Conservation (phyloP, 2,113 vertebrate species). For the Elachura formosa region DNA sequence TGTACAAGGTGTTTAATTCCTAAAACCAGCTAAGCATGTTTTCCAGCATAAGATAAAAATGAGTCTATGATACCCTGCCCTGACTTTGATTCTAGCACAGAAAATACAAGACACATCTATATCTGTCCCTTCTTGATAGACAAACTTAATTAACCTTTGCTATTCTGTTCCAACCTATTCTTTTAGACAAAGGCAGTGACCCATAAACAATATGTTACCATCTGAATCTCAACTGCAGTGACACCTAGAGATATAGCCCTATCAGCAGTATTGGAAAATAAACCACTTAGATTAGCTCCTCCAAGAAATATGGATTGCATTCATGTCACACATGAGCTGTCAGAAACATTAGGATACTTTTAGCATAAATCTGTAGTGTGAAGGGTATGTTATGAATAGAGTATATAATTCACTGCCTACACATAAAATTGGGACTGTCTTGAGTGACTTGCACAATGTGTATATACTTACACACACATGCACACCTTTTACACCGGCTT, state of each 20-base stretch:
- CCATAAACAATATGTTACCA: constrained; percentile 90
- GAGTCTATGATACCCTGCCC: constrained; percentile 7
- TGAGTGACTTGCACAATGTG: neutral
- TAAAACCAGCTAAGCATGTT: constrained; percentile 23
- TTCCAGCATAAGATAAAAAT: neutral
- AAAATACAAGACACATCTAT: constrained; percentile 68
- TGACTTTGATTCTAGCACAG: constrained; percentile 68
- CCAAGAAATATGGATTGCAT: constrained; percentile 89
- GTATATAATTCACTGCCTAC: constrained; percentile 55
- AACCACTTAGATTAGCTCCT: constrained; percentile 77
- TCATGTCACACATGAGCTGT: constrained; percentile 84
- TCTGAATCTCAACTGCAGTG: constrained; percentile 74
- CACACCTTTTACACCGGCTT: neutral
- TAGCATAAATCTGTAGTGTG: constrained; percentile 84
- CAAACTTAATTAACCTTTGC: constrained; percentile 99
- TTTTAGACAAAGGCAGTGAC: constrained; percentile 88
- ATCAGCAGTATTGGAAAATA: constrained; percentile 77
- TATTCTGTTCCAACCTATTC: constrained; percentile 85
- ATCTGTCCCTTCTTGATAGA: constrained; percentile 81
- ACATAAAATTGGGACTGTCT: constrained; percentile 33
- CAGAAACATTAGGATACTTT: constrained; percentile 91
- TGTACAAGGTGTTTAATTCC: neutral
- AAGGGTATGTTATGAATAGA: constrained; percentile 70
- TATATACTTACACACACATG: neutral
- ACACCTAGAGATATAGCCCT: constrained; percentile 80